These are phyloP conservation scores for Heliconius charithonia DNA, from an alignment of 2,888 invertebrate genomes.

Conservation along the genomic window DNA sequence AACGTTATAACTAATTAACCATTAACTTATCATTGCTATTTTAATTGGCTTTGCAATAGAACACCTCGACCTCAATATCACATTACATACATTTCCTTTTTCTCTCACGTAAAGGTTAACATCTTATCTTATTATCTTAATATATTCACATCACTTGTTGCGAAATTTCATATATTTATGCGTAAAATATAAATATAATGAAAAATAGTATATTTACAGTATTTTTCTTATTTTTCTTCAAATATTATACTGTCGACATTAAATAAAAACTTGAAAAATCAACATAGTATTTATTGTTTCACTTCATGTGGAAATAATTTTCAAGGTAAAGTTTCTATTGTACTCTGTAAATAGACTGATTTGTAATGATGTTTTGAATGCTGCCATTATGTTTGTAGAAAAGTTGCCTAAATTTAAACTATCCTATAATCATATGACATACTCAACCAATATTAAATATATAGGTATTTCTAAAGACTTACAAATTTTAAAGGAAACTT, in stretches of 20 bases:
- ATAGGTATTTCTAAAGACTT: too few species aligned
- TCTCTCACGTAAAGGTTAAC: slow-evolving; percentile 39
- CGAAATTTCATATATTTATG: not conserved
- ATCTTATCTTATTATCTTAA: slow-evolving; percentile 38
- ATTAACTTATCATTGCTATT: slow-evolving; percentile 21
- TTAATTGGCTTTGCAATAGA: slow-evolving; percentile 31
- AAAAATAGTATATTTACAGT: not conserved
- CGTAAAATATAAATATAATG: not conserved
- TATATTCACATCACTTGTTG: slow-evolving; percentile 26
- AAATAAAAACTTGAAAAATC: not conserved
- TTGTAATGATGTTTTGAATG: not conserved
- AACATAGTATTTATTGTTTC: slow-evolving; percentile 10
- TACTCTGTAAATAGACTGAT: slow-evolving; percentile 19
- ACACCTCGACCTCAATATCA: slow-evolving; percentile 46
- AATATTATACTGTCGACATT: slow-evolving; percentile 7
- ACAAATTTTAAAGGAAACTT: too few species aligned
- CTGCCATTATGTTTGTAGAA: slow-evolving; percentile 10
- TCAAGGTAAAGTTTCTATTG: slow-evolving; percentile 23
- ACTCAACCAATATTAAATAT: too few species aligned
- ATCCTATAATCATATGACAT: not conserved
- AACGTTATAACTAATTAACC: not conserved
- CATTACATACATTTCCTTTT: slow-evolving; percentile 40
- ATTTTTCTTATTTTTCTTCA: not conserved
- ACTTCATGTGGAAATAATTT: slow-evolving; percentile 25
- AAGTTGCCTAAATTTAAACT: not conserved